These are phyloP conservation scores for Xiphophorus maculatus DNA, from an alignment of 2,113 vertebrate species.

Conservation along the genomic window DNA sequence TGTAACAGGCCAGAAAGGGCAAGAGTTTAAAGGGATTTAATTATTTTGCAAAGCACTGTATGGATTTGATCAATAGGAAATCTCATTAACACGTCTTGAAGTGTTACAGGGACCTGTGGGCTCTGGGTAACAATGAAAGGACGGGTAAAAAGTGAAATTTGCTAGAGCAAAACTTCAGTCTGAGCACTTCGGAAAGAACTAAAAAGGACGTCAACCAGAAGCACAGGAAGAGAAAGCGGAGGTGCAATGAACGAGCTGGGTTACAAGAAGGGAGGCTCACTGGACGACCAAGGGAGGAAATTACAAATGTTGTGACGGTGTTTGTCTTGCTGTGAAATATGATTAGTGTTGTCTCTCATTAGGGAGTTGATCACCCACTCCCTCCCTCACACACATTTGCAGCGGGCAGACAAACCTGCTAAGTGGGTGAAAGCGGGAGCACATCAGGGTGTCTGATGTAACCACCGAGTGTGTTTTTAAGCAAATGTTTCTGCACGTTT, in stretches of 20 bases:
- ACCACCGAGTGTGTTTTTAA: conserved; percentile 10
- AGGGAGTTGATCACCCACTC: conserved; percentile 57
- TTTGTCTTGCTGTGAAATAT: conserved; percentile 70
- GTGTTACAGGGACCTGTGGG: background rate
- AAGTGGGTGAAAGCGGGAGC: conserved; percentile 13
- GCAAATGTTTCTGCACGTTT: conserved; percentile 40
- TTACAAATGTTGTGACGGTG: conserved; percentile 73
- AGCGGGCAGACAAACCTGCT: conserved; percentile 27
- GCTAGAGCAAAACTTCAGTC: too few relatives aligned
- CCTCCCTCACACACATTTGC: conserved; percentile 31
- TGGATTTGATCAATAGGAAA: background rate
- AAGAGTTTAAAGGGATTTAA: background rate
- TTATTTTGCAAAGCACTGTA: background rate
- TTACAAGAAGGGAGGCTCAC: conserved; percentile 2
- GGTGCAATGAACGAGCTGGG: background rate
- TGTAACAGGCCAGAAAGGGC: background rate
- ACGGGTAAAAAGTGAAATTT: background rate
- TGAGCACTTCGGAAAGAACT: too few relatives aligned
- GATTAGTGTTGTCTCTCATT: conserved; percentile 68
- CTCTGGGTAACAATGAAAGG: background rate
- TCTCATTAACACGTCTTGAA: background rate
- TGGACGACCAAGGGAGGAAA: conserved; percentile 16
- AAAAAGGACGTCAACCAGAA: background rate
- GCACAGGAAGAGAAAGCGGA: background rate
- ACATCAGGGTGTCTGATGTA: conserved; percentile 7